A percentile compares a stretch with the other conserved stretches of the same genome.
Evolutionary conservation across 2,797 vertebrate species (phyloP).

Genomic region (Poecile montanus): DNA sequence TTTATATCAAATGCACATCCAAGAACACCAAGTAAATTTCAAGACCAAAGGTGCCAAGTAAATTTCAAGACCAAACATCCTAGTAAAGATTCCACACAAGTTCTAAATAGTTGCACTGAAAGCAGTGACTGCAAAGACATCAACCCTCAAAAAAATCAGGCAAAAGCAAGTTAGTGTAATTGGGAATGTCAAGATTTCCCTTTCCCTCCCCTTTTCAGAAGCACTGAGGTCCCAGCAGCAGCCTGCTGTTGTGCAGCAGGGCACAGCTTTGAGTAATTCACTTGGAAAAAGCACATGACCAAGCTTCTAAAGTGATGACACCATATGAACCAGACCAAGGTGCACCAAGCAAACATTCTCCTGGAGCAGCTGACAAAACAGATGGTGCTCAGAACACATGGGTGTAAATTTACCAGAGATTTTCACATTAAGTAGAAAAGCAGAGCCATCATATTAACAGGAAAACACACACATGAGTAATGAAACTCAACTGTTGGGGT

Average conservation of each 20-base stretch:
- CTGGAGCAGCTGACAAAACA: slow-evolving; percentile 14
- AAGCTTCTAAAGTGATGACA: background rate
- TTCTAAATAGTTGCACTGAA: background rate
- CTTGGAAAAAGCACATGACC: background rate
- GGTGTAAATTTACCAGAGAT: background rate
- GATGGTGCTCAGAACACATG: background rate
- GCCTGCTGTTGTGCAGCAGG: background rate
- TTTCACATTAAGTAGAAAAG: background rate
- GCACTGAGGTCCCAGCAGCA: background rate
- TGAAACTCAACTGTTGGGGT: background rate
- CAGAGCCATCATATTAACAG: background rate
- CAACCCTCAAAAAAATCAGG: background rate
- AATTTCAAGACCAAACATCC: background rate
- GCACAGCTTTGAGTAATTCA: background rate
- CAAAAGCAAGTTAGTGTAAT: background rate
- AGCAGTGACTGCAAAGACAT: background rate
- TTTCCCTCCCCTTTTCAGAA: background rate
- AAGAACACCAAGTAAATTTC: background rate
- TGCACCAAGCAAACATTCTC: background rate
- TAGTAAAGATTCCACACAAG: background rate
- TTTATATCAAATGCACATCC: background rate
- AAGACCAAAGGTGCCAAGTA: background rate
- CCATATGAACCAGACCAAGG: background rate
- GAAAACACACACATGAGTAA: background rate
- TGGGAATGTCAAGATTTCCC: background rate